Evolutionary conservation across 2,888 invertebrate species (phyloP), one percentile per base, ranked within the genome.

Genomic region (Caenorhabditis angaria): DNA sequence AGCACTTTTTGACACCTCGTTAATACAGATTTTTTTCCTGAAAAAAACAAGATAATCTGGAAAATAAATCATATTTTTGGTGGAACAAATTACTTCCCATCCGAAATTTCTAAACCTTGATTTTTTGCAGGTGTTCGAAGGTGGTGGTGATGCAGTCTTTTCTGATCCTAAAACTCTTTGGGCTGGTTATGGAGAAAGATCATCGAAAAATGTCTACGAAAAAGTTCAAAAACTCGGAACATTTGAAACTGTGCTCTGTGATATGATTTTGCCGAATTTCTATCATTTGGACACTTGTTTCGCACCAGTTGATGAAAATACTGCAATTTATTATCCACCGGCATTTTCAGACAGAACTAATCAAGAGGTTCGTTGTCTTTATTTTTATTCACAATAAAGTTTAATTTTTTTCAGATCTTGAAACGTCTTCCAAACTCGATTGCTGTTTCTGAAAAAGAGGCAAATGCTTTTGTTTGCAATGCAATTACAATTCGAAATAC

Each of bases 91-190:
- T n/a, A n/a, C n/a, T n/a, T n/a, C n/a, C n/a, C n/a, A n/a, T n/a
- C n/a, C n/a, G n/a, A n/a, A n/a, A n/a, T n/a, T n/a, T n/a, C n/a
- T n/a, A n/a, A n/a, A n/a, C n/a, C n/a, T n/a, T n/a, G n/a, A n/a
- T n/a, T n/a, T 41, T 6, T 10, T 41, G 10, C 14, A 41, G 41
- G 54, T 81, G 56, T 78, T 78, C 63, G 85, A 87, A 65, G 87
- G 87, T 14, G 87, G 87, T 18, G 87, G 87, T 27, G 87, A 87
- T 58, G 87, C 87, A 1, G 79, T 82, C n/a, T 87, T 87, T 77
- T 79, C 83, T 6, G 78, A 80, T 51, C 75, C 78, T 18, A 61
- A 82, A 27, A 83, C 82, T 5, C 75, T 87, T 1, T 87, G 84
- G 83, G 87, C 88, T 10, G 87, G 88, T 0, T 86, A 78, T 59